Percentiles rank a stretch among this genome's conserved stretches.
Evolutionary conservation across 2,797 vertebrate species (phyloP).

Genomic region (Acipenser ruthenus): DNA sequence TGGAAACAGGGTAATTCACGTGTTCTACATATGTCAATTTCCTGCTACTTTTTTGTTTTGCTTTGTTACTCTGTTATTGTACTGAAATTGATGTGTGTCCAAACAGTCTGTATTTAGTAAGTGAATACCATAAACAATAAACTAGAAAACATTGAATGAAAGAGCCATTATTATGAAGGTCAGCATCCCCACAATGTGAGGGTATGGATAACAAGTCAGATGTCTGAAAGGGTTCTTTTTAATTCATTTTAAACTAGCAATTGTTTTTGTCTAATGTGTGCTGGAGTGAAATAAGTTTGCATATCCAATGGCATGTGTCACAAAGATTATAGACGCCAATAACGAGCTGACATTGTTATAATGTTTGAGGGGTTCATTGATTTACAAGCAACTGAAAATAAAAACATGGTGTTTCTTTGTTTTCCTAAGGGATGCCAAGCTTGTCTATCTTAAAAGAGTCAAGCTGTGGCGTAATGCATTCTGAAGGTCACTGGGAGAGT

Average conservation of each 20-base stretch:
- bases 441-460: slow-evolving; percentile 42
- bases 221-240: slow-evolving; percentile 24
- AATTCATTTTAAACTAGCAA: neutral
- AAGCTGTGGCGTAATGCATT: slow-evolving; percentile 72
- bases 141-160: neutral
- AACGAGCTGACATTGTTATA: too few relatives aligned
- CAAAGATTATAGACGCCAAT: too few relatives aligned
- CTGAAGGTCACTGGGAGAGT: slow-evolving; percentile 56
- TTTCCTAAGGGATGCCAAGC: slow-evolving; percentile 50
- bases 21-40: too few relatives aligned
- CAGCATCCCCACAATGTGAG: slow-evolving; percentile 7
- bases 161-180: neutral
- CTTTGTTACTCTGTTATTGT: too few relatives aligned
- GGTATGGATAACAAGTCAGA: slow-evolving; percentile 18
- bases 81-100: too few relatives aligned
- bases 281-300: too few relatives aligned
- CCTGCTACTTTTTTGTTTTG: too few relatives aligned
- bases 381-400: too few relatives aligned
- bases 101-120: too few relatives aligned
- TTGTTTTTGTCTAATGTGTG: neutral
- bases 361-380: too few relatives aligned
- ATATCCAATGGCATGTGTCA: too few relatives aligned
- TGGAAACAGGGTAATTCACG: slow-evolving; percentile 74
- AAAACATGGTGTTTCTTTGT: slow-evolving; percentile 9
- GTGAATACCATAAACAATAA: neutral